Conservation (phyloP, 1,140 invertebrate genomes). For the Oryctes rhinoceros region DNA sequence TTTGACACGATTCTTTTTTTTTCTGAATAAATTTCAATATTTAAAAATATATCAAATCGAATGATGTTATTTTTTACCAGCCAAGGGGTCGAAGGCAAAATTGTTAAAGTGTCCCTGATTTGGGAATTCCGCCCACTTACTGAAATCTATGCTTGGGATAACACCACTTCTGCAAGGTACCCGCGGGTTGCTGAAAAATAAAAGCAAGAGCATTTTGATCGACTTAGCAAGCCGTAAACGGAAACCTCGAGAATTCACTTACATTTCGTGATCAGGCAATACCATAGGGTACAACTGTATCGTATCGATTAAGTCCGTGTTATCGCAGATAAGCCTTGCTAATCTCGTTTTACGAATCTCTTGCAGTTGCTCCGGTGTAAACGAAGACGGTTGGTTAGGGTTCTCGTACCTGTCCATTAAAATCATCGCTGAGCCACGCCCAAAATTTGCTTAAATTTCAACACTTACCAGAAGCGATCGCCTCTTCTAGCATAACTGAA, state of each 20-base stretch:
- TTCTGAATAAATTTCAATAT: conserved; percentile 9
- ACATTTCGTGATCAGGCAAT: conserved; percentile 90
- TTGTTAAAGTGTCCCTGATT: conserved; percentile 68
- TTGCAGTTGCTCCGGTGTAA: conserved; percentile 87
- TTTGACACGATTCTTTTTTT: neutral
- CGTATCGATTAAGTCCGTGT: conserved; percentile 90
- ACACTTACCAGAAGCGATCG: conserved; percentile 87
- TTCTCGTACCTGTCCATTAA: conserved; percentile 77
- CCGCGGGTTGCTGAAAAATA: conserved; percentile 79
- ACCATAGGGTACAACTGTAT: conserved; percentile 95
- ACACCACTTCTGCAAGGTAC: conserved; percentile 88
- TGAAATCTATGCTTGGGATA: conserved; percentile 84
- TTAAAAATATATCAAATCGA: neutral
- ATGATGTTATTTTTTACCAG: conserved; percentile 64
- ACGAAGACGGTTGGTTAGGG: conserved; percentile 89
- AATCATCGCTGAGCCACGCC: conserved; percentile 34
- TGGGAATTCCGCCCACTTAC: conserved; percentile 83
- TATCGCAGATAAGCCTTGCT: conserved; percentile 92
- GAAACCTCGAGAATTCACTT: conserved; percentile 61
- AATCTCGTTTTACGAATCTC: conserved; percentile 89
- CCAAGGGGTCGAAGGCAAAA: conserved; percentile 65
- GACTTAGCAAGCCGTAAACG: neutral
- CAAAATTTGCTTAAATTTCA: conserved; percentile 23
- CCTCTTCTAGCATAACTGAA: conserved; percentile 90
- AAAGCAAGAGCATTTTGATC: neutral